Conservation (phyloP, 2,797 vertebrate genomes). For the Poeciliopsis presidionis region DNA sequence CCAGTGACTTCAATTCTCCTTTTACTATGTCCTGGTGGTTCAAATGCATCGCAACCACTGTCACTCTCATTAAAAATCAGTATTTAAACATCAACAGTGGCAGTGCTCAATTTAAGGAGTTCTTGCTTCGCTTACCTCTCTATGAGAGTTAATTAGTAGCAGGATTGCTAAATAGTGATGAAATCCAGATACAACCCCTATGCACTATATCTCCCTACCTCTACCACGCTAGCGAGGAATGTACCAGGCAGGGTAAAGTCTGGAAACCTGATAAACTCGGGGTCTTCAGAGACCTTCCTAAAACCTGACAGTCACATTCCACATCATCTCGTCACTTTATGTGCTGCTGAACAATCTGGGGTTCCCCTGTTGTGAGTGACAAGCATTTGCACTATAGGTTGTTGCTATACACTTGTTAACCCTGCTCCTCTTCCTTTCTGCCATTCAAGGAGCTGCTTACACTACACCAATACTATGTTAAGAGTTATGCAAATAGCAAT, state of each 20-base stretch:
- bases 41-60: slow-evolving; percentile 62
- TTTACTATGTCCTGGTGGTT: slow-evolving; percentile 51
- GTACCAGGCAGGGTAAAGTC: slow-evolving; percentile 53
- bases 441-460: slow-evolving; percentile 64
- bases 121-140: slow-evolving; percentile 76
- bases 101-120: slow-evolving; percentile 74
- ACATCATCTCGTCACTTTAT: slow-evolving; percentile 63
- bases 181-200: slow-evolving; percentile 76
- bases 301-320: slow-evolving; percentile 77
- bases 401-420: slow-evolving; percentile 77
- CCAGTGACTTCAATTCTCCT: slow-evolving; percentile 40
- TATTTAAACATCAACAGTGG: slow-evolving; percentile 64
- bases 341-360: slow-evolving; percentile 48
- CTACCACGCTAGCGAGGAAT: slow-evolving; percentile 60
- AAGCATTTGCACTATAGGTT: slow-evolving; percentile 61
- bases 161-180: slow-evolving; percentile 73
- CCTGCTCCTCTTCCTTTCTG: slow-evolving; percentile 68
- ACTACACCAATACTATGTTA: slow-evolving; percentile 60
- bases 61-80: slow-evolving; percentile 68
- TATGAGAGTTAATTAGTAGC: slow-evolving; percentile 71
- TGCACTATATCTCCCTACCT: slow-evolving; percentile 56
- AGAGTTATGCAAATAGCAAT: slow-evolving; percentile 65
- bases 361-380: slow-evolving; percentile 69
- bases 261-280: slow-evolving; percentile 49
- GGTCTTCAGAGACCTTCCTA: slow-evolving; percentile 48